A percentile compares a stretch with the other conserved stretches of the same genome.
Evolutionary conservation across 1,140 invertebrate genomes (phyloP).

Genomic region (Hermetia illucens): DNA sequence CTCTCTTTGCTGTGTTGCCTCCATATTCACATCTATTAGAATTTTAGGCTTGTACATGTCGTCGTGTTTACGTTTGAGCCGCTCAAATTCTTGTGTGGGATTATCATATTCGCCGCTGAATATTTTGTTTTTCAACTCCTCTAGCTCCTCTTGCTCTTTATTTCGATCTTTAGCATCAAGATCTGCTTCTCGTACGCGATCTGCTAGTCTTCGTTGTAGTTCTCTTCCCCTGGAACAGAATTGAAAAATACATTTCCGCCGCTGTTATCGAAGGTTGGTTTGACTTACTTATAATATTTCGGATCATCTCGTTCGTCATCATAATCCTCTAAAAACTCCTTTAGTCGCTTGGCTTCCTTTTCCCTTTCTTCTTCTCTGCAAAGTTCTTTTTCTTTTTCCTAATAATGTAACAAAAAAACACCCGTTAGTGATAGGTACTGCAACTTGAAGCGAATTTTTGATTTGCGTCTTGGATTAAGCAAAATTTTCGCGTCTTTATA

Average conservation of each 20-base stretch:
- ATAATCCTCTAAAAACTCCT: slow-evolving; percentile 97
- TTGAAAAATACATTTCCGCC: slow-evolving; percentile 11
- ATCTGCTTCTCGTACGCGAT: slow-evolving; percentile 85
- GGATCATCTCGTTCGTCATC: slow-evolving; percentile 94
- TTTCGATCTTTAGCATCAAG: slow-evolving; percentile 76
- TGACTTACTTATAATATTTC: slow-evolving; percentile 82
- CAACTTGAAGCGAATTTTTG: no score
- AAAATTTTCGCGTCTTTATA: no score
- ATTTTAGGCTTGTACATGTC: slow-evolving; percentile 71
- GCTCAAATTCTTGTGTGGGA: slow-evolving; percentile 67
- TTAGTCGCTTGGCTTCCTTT: slow-evolving; percentile 81
- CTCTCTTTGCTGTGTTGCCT: slow-evolving; percentile 36
- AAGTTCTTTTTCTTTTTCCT: slow-evolving; percentile 68
- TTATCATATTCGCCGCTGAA: slow-evolving; percentile 55
- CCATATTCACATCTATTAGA: slow-evolving; percentile 50
- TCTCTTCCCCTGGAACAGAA: slow-evolving; percentile 58
- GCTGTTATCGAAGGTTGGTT: no score
- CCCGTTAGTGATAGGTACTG: no score
- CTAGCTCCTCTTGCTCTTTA: slow-evolving; percentile 83
- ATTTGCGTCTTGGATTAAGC: no score
- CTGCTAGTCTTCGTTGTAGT: slow-evolving; percentile 71
- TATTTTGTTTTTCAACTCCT: slow-evolving; percentile 72
- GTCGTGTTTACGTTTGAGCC: slow-evolving; percentile 60
- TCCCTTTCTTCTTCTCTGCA: slow-evolving; percentile 71
- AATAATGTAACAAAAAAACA: no score